Evolutionary conservation across 2,113 vertebrate genomes (phyloP).

Genomic region (Ciconia boyciana): DNA sequence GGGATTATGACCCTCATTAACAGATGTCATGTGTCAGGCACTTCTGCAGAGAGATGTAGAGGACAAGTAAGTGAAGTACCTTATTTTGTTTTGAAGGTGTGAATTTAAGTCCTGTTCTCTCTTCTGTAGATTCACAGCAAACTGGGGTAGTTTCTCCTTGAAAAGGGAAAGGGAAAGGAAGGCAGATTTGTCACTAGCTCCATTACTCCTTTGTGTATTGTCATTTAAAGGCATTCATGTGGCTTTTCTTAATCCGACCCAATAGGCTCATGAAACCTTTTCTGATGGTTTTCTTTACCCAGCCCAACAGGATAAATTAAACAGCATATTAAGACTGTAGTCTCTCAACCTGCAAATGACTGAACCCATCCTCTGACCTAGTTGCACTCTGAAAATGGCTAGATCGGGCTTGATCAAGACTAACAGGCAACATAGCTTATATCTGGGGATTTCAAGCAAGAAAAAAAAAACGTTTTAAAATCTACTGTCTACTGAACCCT

Average conservation of each 20-base stretch:
- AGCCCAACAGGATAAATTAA: not conserved
- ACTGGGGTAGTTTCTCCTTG: not conserved
- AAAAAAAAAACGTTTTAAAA: not conserved
- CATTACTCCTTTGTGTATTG: not conserved
- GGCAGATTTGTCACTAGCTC: not conserved
- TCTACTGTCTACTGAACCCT: not conserved
- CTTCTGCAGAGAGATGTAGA: not conserved
- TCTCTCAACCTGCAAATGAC: not conserved
- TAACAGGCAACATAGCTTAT: not conserved
- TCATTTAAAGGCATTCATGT: not conserved
- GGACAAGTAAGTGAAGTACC: not conserved
- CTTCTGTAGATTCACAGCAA: not conserved
- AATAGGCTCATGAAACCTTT: not conserved
- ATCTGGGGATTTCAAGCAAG: not conserved
- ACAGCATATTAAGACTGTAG: not conserved
- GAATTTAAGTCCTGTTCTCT: not conserved
- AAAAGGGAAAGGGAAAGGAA: not conserved
- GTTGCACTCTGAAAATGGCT: not conserved
- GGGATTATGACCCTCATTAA: not conserved
- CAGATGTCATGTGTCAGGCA: not conserved
- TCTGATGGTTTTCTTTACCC: not conserved
- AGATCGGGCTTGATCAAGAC: not conserved
- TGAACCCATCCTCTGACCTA: not conserved
- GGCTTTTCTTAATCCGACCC: conserved; percentile 2
- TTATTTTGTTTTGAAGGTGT: not conserved